Evolutionary conservation across 2,888 invertebrate genomes (phyloP).

Genomic region (Brachylomia viminalis): DNA sequence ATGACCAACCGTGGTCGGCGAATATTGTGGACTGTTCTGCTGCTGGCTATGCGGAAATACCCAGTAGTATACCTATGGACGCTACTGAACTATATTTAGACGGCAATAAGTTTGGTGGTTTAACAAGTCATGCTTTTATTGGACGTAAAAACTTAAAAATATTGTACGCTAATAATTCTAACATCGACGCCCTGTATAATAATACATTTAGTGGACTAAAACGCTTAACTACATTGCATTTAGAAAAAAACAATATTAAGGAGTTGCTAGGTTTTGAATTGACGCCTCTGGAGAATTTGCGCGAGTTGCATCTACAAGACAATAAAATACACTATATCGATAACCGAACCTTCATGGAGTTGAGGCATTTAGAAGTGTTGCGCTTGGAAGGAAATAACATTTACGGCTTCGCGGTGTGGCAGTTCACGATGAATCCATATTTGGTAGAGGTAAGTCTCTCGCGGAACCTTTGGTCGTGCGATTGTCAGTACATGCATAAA

Average conservation of each 20-base stretch:
- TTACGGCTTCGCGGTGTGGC: conserved; percentile 96
- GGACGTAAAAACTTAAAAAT: conserved; percentile 97
- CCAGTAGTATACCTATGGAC: conserved; percentile 97
- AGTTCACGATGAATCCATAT: conserved; percentile 95
- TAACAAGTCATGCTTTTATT: conserved; percentile 97
- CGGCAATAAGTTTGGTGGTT: conserved; percentile 96
- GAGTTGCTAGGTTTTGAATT: conserved; percentile 95
- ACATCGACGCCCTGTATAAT: conserved; percentile 96
- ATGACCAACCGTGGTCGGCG: conserved; percentile 97
- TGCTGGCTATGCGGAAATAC: conserved; percentile 95
- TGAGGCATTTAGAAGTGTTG: conserved; percentile 95
- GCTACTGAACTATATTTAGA: conserved; percentile 98
- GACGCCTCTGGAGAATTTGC: conserved; percentile 94
- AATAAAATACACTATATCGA: conserved; percentile 96
- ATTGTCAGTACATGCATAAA: conserved; percentile 95
- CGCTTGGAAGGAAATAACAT: conserved; percentile 96
- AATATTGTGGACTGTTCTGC: conserved; percentile 98
- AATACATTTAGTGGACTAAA: conserved; percentile 97
- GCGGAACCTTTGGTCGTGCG: conserved; percentile 97
- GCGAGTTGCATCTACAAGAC: conserved; percentile 96
- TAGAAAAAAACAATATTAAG: conserved; percentile 96
- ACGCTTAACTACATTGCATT: conserved; percentile 94
- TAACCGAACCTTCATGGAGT: conserved; percentile 95
- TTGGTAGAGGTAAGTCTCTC: conserved; percentile 96
- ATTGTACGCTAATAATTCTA: conserved; percentile 96